A percentile compares a stretch with the other conserved stretches of the same genome.
Conservation (phyloP, 2,113 vertebrate genomes). For the Tinamus guttatus region DNA sequence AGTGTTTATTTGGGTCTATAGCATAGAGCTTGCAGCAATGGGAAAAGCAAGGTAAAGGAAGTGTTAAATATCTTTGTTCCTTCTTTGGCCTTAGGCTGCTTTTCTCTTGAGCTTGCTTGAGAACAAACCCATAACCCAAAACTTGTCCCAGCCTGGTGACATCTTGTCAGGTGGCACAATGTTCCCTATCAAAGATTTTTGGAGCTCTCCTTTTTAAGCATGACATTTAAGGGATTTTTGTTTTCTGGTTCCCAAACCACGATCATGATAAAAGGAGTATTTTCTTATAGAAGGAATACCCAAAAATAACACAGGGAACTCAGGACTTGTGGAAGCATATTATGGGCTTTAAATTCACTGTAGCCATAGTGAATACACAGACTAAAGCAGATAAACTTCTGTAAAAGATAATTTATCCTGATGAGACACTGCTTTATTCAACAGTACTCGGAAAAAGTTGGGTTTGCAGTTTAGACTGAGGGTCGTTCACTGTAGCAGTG, state of each 20-base stretch:
- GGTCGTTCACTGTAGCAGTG: slow-evolving; percentile 36
- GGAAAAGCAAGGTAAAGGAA: neutral
- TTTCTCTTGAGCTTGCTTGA: neutral
- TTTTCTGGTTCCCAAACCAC: neutral
- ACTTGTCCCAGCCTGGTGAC: neutral
- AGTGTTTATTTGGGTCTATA: neutral
- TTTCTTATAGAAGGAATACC: neutral
- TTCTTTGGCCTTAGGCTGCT: neutral
- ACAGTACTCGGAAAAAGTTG: slow-evolving; percentile 7
- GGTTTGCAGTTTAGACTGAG: slow-evolving; percentile 42
- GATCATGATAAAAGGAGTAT: slow-evolving; percentile 18
- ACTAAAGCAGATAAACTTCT: slow-evolving; percentile 48
- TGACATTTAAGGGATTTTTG: neutral
- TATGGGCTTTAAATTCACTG: neutral
- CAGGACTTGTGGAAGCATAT: neutral
- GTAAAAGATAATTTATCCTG: slow-evolving; percentile 14
- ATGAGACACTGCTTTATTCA: slow-evolving; percentile 23
- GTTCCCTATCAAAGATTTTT: neutral
- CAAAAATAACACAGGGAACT: neutral
- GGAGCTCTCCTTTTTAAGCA: neutral
- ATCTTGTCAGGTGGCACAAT: neutral
- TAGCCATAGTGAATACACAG: neutral
- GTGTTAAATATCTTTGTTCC: neutral
- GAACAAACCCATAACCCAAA: neutral
- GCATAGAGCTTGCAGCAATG: neutral